These are phyloP conservation scores for Delia radicum DNA, from an alignment of 1,140 invertebrate genomes.

Conservation along the genomic window DNA sequence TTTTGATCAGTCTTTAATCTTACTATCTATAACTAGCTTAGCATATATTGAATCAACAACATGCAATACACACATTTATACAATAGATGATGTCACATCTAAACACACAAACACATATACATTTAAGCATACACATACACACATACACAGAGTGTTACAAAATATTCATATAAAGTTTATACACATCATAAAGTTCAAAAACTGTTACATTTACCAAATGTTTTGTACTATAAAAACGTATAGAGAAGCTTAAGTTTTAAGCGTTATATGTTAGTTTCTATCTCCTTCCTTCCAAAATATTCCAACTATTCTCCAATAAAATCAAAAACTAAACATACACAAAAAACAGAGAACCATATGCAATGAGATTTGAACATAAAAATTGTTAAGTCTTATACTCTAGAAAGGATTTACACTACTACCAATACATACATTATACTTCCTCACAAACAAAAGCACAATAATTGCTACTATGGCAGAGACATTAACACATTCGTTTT, in stretches of 20 bases:
- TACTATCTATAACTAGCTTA: not conserved
- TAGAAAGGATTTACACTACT: conserved; percentile 32
- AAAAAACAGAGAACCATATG: conserved; percentile 28
- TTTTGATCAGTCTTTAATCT: not conserved
- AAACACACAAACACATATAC: not conserved
- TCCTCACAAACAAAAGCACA: not conserved
- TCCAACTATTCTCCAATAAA: not conserved
- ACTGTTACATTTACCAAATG: conserved; percentile 10
- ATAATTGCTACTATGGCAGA: not conserved
- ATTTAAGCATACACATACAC: not conserved
- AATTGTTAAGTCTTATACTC: conserved; percentile 38
- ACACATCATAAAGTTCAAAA: conserved; percentile 20
- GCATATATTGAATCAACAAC: not conserved
- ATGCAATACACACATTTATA: not conserved
- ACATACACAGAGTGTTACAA: not conserved
- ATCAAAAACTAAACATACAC: not conserved
- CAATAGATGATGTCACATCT: not conserved
- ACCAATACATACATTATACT: not conserved
- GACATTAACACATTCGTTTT: conserved; percentile 19
- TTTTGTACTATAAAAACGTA: not conserved
- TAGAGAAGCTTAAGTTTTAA: conserved; percentile 51
- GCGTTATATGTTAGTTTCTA: conserved; percentile 35
- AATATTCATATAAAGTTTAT: not conserved
- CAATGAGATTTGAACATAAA: conserved; percentile 34
- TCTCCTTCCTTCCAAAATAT: conserved; percentile 29